A percentile compares a stretch with the other conserved stretches of the same genome.
These are phyloP conservation scores for Hydractinia echinata DNA, from an alignment of 30 jellyfish, hydroid and myxozoan species.

Conservation along the genomic window DNA sequence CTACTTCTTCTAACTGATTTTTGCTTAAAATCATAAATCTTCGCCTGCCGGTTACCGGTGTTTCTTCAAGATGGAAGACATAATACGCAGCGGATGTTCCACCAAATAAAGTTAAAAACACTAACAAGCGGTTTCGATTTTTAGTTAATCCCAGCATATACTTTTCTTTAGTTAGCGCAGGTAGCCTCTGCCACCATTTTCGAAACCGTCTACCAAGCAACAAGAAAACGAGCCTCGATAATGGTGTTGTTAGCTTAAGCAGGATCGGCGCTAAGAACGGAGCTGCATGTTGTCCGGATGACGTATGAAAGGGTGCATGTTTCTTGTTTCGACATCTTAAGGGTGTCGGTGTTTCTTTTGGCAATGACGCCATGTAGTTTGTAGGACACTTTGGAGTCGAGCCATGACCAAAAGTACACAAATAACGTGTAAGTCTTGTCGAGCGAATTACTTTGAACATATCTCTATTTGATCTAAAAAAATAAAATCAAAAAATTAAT, in stretches of 20 bases:
- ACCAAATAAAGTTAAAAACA: slow-evolving; percentile 36
- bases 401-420: too few species aligned
- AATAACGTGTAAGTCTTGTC: too few species aligned
- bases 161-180: slow-evolving; percentile 43
- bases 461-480: too few species aligned
- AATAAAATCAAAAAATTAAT: too few species aligned
- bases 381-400: too few species aligned
- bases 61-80: slow-evolving; percentile 64
- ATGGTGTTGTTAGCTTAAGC: slow-evolving; percentile 57
- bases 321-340: too few species aligned
- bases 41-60: slow-evolving; percentile 67
- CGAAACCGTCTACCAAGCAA: slow-evolving; percentile 69
- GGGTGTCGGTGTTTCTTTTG: too few species aligned
- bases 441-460: too few species aligned
- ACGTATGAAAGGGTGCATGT: slow-evolving; percentile 36
- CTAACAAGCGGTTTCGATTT: slow-evolving; percentile 38
- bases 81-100: slow-evolving; percentile 62
- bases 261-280: slow-evolving; percentile 80
- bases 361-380: too few species aligned
- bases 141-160: slow-evolving; percentile 10
- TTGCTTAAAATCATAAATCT: slow-evolving; percentile 65
- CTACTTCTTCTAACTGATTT: slow-evolving; percentile 53
- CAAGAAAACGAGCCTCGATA: slow-evolving; percentile 60
- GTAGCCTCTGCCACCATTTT: slow-evolving; percentile 66
- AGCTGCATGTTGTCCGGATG: slow-evolving; percentile 39